Conservation (phyloP, 2,113 vertebrate genomes). For the Vidua macroura region DNA sequence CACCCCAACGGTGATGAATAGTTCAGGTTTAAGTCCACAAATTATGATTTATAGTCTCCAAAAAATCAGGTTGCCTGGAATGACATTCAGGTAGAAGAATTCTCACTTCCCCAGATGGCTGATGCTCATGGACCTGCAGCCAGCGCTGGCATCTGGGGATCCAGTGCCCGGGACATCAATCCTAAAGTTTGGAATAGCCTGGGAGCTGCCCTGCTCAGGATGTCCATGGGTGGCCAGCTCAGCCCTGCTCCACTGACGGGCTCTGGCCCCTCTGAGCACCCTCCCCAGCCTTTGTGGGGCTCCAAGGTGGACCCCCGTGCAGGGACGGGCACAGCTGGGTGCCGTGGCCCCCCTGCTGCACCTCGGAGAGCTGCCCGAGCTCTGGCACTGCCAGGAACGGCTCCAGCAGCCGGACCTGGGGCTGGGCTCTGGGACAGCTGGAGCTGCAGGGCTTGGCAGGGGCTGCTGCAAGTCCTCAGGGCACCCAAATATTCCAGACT, state of each 20-base stretch:
- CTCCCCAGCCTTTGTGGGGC: neutral
- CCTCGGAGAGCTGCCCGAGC: neutral
- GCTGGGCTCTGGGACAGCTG: neutral
- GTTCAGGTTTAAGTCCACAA: neutral
- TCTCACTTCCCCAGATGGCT: neutral
- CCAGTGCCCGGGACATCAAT: neutral
- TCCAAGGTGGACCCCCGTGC: fast-evolving
- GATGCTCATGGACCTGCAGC: neutral
- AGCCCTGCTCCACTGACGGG: neutral
- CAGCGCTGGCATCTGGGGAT: neutral
- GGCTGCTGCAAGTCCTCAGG: neutral
- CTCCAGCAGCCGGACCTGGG: neutral
- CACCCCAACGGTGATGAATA: fast-evolving
- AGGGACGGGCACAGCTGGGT: fast-evolving
- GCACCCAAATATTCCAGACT: neutral
- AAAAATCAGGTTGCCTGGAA: neutral
- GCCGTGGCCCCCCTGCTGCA: fast-evolving
- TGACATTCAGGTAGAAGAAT: neutral
- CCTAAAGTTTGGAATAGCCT: fast-evolving
- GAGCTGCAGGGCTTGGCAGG: neutral
- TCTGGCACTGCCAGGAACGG: neutral
- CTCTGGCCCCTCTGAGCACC: neutral
- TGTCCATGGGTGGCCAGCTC: neutral
- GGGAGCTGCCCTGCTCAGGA: neutral
- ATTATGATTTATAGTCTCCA: neutral